Base-by-base conservation (phyloP, 1,140 invertebrate species). In the Monochamus saltuarius region DNA sequence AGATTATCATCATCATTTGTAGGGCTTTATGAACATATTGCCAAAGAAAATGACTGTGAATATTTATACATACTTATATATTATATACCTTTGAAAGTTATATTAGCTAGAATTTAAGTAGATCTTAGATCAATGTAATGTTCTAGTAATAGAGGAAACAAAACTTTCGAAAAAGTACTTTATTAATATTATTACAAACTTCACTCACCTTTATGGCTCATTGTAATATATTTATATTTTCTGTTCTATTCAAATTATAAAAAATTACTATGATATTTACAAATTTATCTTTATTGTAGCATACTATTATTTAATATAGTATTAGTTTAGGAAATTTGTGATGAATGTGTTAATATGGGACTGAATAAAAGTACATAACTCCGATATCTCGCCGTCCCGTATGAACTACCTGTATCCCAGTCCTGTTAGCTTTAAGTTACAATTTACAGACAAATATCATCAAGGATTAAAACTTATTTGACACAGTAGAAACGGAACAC, bases 1-100 rank as follows among this genome's bases (percentile, higher is more conserved):
- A 29, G 22, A 29, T 29, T 29, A 29, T 29, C 22, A 29, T 29
- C 22, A 29, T 29, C 8, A 36, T 53, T 53, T 42, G 4, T 53
- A 22, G 38, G 38, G 51, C 51, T 53, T n/a, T 53, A 53, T 53
- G 36, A 53, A 53, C 65, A 63, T 69, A 65, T 72, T 71, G 70
- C 70, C 72, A 74, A 74, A 72, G 66, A 73, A 70, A 58, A 73
- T 73, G 72, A 73, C 70, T 73, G 72, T 73, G 72, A 73, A 72
- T 73, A 73, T 69, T 69, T 69, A 64, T 73, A 72, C 65, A 69
- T 70, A 69, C 64, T 65, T 58, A 64, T 66, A 69, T 60, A 62
- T 68, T 61, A 65, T 63, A 71, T 67, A 63, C 67, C 69, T 69
- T 71, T 69, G 61, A 64, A 64, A 64, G 65, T 70, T 70, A 63